These are phyloP conservation scores for Hozukius guyotensis DNA, from an alignment of 2,797 vertebrate genomes.

Conservation along the genomic window DNA sequence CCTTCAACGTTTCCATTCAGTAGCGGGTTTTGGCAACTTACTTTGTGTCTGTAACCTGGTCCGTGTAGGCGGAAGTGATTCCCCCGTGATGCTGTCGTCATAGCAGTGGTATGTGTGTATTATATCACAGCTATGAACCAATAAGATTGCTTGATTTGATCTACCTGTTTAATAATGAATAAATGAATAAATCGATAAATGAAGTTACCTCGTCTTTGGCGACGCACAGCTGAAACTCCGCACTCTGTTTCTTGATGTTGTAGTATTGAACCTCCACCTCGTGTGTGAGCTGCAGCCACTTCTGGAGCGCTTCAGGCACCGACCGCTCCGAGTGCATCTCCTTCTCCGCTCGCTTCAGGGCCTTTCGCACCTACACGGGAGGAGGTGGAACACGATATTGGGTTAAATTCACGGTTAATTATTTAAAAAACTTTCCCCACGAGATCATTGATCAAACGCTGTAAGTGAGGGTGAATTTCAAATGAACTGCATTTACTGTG, in stretches of 20 bases:
- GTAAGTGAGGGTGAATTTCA: neutral
- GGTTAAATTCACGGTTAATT: neutral
- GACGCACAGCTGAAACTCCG: conserved; percentile 92
- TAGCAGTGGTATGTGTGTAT: too few relatives aligned
- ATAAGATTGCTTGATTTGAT: too few relatives aligned
- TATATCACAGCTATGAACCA: too few relatives aligned
- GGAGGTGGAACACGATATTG: too few relatives aligned
- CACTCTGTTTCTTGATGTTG: conserved; percentile 97
- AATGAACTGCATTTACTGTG: conserved; percentile 3
- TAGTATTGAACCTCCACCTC: conserved; percentile 99
- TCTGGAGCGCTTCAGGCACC: conserved; percentile 95
- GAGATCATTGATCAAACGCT: conserved; percentile 1
- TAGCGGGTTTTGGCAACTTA: too few relatives aligned
- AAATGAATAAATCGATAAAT: rapidly evolving
- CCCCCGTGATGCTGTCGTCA: too few relatives aligned
- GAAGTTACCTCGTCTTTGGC: conserved; percentile 94
- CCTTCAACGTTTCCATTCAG: too few relatives aligned
- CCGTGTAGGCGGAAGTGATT: rapidly evolving
- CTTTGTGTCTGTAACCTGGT: too few relatives aligned
- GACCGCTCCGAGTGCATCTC: conserved; percentile 94
- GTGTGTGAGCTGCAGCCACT: conserved; percentile 98
- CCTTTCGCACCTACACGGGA: conserved; percentile 90
- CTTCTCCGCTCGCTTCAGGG: conserved; percentile 97
- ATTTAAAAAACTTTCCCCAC: neutral
- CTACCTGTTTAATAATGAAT: neutral